Evolutionary conservation across 1,140 invertebrate species (phyloP), one percentile per base, ranked within the genome.

Genomic region (Planococcus citri): DNA sequence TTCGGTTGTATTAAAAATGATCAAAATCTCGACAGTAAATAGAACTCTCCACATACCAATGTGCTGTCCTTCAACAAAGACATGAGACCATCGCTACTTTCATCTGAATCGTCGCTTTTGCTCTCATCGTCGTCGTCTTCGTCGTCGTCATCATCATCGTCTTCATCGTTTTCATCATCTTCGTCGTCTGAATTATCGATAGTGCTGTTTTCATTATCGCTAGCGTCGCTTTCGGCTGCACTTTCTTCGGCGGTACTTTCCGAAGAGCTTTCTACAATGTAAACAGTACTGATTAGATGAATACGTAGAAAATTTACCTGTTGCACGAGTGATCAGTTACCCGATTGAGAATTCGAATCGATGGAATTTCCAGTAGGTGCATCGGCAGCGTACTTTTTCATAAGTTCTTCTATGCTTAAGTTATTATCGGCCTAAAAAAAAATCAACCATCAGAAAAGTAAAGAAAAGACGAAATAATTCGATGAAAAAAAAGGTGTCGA

Each of bases 331-430:
- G n/a, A n/a, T n/a, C n/a, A n/a, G n/a, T n/a, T n/a, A n/a, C n/a
- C n/a, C n/a, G n/a, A n/a, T n/a, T n/a, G n/a, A n/a, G n/a, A n/a
- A 37, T 37, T 37, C 33, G 33, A 37, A 37, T 20, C 41, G 41
- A 17, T 17, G 41, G 17, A 20, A 2, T 51, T 51, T 9, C 41
- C 41, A 51, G 10, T 12, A 6, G 4, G 29, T 21, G 69, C 33
- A 38, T 72, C 72, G 68, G 72, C 72, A 57, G 78, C 81, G 78
- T 92, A 92, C 78, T 90, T 92, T 21, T 83, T 83, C 73, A 85
- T 79, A 37, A 93, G 76, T 75, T 92, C 87, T 75, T 94, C 90
- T 64, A 92, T 84, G 25, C 86, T 84, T 81, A 92, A 84, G 78
- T 91, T 87, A 78, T 88, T 89, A 80, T 87, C 84, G 71, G 85